Evolutionary conservation across 2,888 invertebrate species (phyloP).

Genomic region (Plusia festucae): DNA sequence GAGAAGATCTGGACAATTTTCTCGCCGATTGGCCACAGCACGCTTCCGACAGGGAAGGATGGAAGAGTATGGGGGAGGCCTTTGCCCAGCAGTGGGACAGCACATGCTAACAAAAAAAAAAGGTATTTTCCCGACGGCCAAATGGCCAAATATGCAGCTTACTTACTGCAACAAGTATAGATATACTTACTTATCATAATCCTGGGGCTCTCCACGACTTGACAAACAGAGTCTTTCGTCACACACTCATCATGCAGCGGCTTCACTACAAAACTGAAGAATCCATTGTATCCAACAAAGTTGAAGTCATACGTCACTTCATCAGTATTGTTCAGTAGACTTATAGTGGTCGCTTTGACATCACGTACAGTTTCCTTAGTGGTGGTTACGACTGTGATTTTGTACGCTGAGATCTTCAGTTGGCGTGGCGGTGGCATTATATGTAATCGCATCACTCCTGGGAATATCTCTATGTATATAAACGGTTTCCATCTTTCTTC

Average conservation of each 20-base stretch:
- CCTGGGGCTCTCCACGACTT: constrained; percentile 76
- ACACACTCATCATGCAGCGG: constrained; percentile 73
- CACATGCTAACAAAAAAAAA: too few relatives aligned
- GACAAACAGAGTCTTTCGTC: constrained; percentile 61
- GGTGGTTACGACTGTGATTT: constrained; percentile 70
- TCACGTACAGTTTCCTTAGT: constrained; percentile 63
- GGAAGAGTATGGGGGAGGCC: too few relatives aligned
- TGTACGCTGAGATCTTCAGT: constrained; percentile 72
- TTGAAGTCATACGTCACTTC: constrained; percentile 79
- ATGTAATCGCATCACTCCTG: constrained; percentile 74
- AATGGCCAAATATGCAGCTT: too few relatives aligned
- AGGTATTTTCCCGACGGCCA: too few relatives aligned
- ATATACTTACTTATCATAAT: constrained; percentile 80
- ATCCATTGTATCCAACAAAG: constrained; percentile 73
- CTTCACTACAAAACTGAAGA: constrained; percentile 77
- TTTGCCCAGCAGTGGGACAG: too few relatives aligned
- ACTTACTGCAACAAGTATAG: too few relatives aligned
- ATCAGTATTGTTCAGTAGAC: constrained; percentile 65
- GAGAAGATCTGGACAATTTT: too few relatives aligned
- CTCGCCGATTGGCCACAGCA: too few relatives aligned
- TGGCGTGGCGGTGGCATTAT: constrained; percentile 78
- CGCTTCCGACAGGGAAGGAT: too few relatives aligned
- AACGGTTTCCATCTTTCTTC: constrained; percentile 82
- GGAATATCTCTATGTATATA: constrained; percentile 81
- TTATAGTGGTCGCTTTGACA: constrained; percentile 58